Base-by-base conservation (phyloP, 1,140 invertebrate species). In the Batillaria attramentaria region DNA sequence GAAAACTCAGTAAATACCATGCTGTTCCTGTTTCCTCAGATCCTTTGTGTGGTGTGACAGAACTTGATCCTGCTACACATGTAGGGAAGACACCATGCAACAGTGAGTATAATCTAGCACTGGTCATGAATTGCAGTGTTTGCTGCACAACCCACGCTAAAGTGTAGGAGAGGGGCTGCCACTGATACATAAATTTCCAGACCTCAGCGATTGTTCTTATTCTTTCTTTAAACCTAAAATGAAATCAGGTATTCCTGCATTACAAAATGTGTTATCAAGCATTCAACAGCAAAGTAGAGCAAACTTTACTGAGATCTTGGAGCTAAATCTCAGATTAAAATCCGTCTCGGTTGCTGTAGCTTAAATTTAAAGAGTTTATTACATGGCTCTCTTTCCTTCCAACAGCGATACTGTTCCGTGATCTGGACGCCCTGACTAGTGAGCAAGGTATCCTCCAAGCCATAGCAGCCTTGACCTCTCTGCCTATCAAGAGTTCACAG, bases 41-140 rank as follows among this genome's bases (percentile, higher is more conserved):
- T 79, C 90, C 90, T 31, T 88, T 90, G 46, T 87, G 87, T 78
- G 82, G 84, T 57, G 84, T 85, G 78, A 83, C 85, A 31, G 73
- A 75, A 60, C 94, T 94, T 62, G 96, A 97, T 89, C 95, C 95
- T 35, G 95, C 93, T 86, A 96, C 96, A 85, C 96, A 97, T 93
- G 94, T 97, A 79, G 96, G 96, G 86, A 93, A 93, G 46, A 95
- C 95, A 91, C 95, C 97, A 43, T 97, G 97, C 33, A 97, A 96
- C 91, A 97, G 95, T 95, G 89, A 92, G 92, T 92, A 37, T 31
- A 60, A 33, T n/a, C n/a, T n/a, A n/a, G n/a, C n/a, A n/a, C n/a
- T n/a, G n/a, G n/a, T n/a, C n/a, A n/a, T n/a, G n/a, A n/a, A n/a
- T n/a, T n/a, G n/a, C n/a, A n/a, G n/a, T n/a, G n/a, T n/a, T n/a